Evolutionary conservation across 2,113 vertebrate species (phyloP), one percentile per base, ranked within the genome.

Genomic region (Serranochromis macrocephalus): DNA sequence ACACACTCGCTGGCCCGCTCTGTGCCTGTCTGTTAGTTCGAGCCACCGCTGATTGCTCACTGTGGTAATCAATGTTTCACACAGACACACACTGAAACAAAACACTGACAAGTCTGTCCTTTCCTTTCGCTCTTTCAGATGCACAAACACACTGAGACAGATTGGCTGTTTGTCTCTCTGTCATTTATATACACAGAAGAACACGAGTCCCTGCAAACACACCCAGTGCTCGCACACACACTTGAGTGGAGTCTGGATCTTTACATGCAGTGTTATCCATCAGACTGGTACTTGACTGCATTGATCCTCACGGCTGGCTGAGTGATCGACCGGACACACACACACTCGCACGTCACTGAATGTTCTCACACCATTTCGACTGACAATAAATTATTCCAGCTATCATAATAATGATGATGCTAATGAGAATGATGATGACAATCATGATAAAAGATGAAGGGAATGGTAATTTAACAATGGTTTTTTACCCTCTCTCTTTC

Each of bases 11-110:
- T 17, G 45, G 5, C 51, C 55, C 13, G 0, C 6, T 66, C 19
- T 49, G 40, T 24, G 16, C 33, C 45, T 83, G 80, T 79, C 81
- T 83, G 85, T 86, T 49, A 33, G 80, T 83, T 85, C 4, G 9
- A 80, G 82, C 87, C 54, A 81, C 31, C n/a, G 40, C 85, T 80
- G 90, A 91, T 88, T 88, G 84, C 80, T 63, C 42, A 33, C 73
- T 13, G 81, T 17, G 7, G 57, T 80, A 88, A 92, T 91, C 88
- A 82, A 86, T 84, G 81, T 57, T 81, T 49, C 79, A 26, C 85
- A 68, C 82, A 71, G 58, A 40, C 12, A 61, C 55, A 54, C 57
- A 71, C 54, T 53, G 73, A 17, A 38, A 9, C 83, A 55, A 31
- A 55, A 53, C 6, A 14, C 21, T 4, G 40, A 47, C 53, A 80